Evolutionary conservation across 2,113 vertebrate genomes (phyloP).

Genomic region (Dissostichus mawsoni): DNA sequence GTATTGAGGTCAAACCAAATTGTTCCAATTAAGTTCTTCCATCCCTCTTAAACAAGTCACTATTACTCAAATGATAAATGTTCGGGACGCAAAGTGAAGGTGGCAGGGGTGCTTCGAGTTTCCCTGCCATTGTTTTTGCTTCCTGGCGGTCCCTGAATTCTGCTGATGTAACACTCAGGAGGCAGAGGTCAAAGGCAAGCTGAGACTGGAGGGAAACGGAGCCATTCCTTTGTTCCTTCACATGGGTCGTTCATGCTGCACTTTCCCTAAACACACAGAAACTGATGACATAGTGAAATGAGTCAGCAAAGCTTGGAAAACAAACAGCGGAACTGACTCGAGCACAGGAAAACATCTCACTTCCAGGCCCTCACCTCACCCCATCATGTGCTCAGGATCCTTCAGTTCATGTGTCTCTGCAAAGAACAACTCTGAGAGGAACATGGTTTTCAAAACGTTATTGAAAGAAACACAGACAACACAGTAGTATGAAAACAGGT

Average conservation of each 20-base stretch:
- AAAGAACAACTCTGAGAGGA: background rate
- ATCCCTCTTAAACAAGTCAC: background rate
- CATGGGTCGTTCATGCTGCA: constrained; percentile 8
- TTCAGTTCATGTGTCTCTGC: constrained; percentile 5
- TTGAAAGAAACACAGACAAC: constrained; percentile 6
- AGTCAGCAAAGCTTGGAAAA: constrained; percentile 76
- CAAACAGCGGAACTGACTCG: constrained; percentile 52
- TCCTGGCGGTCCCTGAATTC: constrained; percentile 67
- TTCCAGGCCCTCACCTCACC: constrained; percentile 42
- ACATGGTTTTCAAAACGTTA: background rate
- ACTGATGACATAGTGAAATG: constrained; percentile 61
- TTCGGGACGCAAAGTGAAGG: constrained; percentile 19
- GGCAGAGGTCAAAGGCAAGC: constrained; percentile 73
- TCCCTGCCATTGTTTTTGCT: constrained; percentile 82
- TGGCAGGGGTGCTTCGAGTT: constrained; percentile 65
- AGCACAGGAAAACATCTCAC: constrained; percentile 60
- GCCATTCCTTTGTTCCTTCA: constrained; percentile 51
- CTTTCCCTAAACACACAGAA: constrained; percentile 53
- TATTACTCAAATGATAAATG: constrained; percentile 5
- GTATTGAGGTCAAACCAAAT: background rate
- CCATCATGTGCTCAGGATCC: constrained; percentile 51
- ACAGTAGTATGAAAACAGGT: background rate
- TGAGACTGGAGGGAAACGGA: constrained; percentile 56
- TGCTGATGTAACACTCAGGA: constrained; percentile 74
- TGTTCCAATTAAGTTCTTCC: background rate